Conservation (phyloP, 2,797 vertebrate species). For the Lacerta viridis region DNA sequence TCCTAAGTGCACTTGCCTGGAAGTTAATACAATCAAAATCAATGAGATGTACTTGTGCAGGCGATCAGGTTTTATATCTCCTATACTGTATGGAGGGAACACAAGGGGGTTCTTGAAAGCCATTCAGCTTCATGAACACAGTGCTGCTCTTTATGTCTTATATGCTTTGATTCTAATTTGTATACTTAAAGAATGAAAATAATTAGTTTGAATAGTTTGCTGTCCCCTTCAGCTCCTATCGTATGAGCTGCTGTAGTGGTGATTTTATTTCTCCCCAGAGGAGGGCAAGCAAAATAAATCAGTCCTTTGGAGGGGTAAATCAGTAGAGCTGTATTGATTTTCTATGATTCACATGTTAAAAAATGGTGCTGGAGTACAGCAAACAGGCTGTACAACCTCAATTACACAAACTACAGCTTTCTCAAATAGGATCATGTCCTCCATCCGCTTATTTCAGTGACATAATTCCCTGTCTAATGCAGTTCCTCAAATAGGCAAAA, state of each 20-base stretch:
- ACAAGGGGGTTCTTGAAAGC: not conserved
- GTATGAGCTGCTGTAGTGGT: conserved; percentile 20
- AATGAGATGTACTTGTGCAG: not conserved
- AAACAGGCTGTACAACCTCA: conserved; percentile 33
- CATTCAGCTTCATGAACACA: conserved; percentile 19
- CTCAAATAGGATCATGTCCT: conserved; percentile 28
- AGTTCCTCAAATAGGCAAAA: conserved; percentile 53
- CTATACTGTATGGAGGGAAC: conserved; percentile 21
- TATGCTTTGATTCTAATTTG: conserved; percentile 3
- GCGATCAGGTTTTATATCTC: conserved; percentile 2
- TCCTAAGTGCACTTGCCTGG: not conserved
- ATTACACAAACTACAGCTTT: conserved; percentile 33
- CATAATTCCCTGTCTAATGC: conserved; percentile 35
- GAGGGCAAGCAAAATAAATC: conserved; percentile 21
- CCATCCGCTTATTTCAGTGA: conserved; percentile 55
- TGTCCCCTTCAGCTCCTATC: not conserved
- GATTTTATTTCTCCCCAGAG: conserved; percentile 22
- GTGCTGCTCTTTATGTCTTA: conserved; percentile 33
- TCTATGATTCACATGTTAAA: conserved; percentile 33
- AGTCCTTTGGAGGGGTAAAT: conserved; percentile 12
- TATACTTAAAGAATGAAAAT: conserved; percentile 42
- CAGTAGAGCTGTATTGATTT: conserved; percentile 31
- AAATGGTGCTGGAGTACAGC: not conserved
- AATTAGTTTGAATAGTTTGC: conserved; percentile 17
- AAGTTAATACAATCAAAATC: not conserved